A percentile compares a stretch with the other conserved stretches of the same genome.
Conservation (phyloP, 2,797 vertebrate species). For the Yasuhikotakia modesta region DNA sequence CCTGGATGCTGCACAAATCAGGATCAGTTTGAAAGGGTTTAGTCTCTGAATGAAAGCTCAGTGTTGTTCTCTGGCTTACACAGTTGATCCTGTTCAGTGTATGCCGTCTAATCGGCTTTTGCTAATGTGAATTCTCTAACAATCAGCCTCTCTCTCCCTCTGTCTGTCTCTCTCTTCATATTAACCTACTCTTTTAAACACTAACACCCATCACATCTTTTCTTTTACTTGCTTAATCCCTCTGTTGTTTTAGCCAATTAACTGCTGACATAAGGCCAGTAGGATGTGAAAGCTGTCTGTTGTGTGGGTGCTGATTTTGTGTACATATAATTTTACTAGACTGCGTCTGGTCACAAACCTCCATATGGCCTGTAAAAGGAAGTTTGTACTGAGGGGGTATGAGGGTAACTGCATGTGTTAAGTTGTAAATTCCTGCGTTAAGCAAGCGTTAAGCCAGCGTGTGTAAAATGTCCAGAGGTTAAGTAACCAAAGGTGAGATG, state of each 20-base stretch:
- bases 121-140: slow-evolving; percentile 86
- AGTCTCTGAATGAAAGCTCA: slow-evolving; percentile 83
- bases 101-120: slow-evolving; percentile 85
- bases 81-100: slow-evolving; percentile 83
- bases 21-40: slow-evolving; percentile 77
- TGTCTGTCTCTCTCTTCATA: slow-evolving; percentile 63
- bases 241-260: slow-evolving; percentile 53
- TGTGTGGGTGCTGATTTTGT: slow-evolving; percentile 17
- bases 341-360: slow-evolving; percentile 15
- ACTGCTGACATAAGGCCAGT: slow-evolving; percentile 38
- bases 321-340: slow-evolving; percentile 11
- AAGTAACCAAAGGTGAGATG: slow-evolving; percentile 46
- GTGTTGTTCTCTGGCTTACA: slow-evolving; percentile 78
- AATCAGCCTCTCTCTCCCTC: slow-evolving; percentile 81
- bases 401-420: slow-evolving; percentile 11
- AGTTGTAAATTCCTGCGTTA: slow-evolving; percentile 43
- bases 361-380: not conserved
- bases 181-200: slow-evolving; percentile 74
- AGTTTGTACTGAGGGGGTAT: not conserved
- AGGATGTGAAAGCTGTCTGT: slow-evolving; percentile 6
- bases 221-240: slow-evolving; percentile 47
- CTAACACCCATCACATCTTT: slow-evolving; percentile 49
- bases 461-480: slow-evolving; percentile 37
- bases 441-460: slow-evolving; percentile 9
- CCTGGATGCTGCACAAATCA: slow-evolving; percentile 71